Evolutionary conservation across 2,797 vertebrate genomes (phyloP).

Genomic region (Rousettus madagascariensis): DNA sequence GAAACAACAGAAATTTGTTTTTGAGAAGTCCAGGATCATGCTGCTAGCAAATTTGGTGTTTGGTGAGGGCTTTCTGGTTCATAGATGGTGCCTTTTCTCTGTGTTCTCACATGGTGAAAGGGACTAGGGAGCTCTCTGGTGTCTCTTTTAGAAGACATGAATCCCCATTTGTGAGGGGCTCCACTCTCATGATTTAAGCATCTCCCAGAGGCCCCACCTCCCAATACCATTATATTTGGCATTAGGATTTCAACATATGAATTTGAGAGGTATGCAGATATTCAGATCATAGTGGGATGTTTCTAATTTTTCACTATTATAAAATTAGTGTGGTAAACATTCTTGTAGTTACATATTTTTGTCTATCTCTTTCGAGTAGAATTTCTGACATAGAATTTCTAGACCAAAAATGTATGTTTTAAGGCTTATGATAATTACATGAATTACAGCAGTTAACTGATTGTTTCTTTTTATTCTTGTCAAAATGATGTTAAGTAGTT

Average conservation of each 20-base stretch:
- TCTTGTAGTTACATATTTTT: neutral
- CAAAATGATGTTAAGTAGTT: slow-evolving; percentile 7
- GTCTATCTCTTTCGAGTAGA: neutral
- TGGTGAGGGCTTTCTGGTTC: neutral
- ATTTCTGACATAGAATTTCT: neutral
- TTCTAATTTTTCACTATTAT: neutral
- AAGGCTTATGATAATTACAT: neutral
- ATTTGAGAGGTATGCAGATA: neutral
- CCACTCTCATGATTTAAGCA: neutral
- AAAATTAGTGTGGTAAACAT: neutral
- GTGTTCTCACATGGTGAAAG: neutral
- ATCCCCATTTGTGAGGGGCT: neutral
- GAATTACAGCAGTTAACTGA: neutral
- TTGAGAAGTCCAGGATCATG: neutral
- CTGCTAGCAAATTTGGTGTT: neutral
- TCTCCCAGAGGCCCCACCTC: neutral
- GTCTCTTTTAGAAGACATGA: neutral
- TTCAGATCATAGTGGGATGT: neutral
- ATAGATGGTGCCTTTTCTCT: neutral
- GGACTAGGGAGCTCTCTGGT: neutral
- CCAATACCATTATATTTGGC: neutral
- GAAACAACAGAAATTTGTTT: neutral
- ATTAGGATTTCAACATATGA: neutral
- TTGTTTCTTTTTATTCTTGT: neutral
- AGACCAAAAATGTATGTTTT: neutral